Base-by-base conservation (phyloP, 2,888 invertebrate genomes). In the Corbicula japonica region DNA sequence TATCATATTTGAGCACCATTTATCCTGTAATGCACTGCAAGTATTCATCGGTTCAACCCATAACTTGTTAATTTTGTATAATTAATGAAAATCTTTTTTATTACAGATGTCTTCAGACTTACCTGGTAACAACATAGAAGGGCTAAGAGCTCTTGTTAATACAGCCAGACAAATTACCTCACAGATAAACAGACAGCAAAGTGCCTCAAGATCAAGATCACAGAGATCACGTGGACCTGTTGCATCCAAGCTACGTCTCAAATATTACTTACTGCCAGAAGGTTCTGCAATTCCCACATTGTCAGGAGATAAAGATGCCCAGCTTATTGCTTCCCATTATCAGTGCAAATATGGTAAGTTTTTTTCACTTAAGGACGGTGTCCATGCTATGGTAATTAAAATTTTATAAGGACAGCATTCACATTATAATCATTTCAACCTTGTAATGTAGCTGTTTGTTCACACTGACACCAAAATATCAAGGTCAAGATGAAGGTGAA, bases 201-300 rank as follows among this genome's bases (percentile, higher is more conserved):
- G 41, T 38, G 41, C 41, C n/a, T n/a, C n/a, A 38, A 15, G 41
- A 38, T 38, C 41, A 38, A 38, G 41, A 38, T 18, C 41, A 38
- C 41, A 38, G 41, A 38, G 41, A 38, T 38, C 41, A 38, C 41
- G 41, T 38, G 41, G 41, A 38, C 41, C 41, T 38, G 41, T 38
- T 38, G 41, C 41, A 38, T 38, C 41, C 41, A 38, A 38, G 41
- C 18, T 38, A 38, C 41, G 41, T 38, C 10, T 38, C 41, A 38
- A 38, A 38, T 38, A 38, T 38, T 38, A 38, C 41, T 38, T 38
- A 38, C 41, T 38, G 41, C 41, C 41, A 38, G 41, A 38, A 15
- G 41, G 41, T 38, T 38, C 41, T 38, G 41, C 41, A 38, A 38
- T 38, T 38, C 41, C 41, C 41, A 38, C 41, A 38, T 38, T 38